Evolutionary conservation across 2,113 vertebrate genomes (phyloP).

Genomic region (Spea multiplicata): DNA sequence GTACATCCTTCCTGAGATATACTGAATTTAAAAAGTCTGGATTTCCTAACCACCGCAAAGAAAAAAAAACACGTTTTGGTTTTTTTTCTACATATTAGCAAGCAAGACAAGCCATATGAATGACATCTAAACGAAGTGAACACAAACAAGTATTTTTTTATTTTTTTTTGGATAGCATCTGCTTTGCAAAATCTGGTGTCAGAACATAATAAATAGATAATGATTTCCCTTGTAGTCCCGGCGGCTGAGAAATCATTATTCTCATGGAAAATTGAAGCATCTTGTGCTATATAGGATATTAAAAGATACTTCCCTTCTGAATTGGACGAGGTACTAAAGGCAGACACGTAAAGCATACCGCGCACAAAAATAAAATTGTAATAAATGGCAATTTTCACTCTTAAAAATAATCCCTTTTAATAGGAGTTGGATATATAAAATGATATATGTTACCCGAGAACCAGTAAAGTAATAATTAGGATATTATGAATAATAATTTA

Average conservation of each 20-base stretch:
- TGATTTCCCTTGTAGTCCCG: slow-evolving; percentile 25
- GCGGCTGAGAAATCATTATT: slow-evolving; percentile 29
- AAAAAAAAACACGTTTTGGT: neutral
- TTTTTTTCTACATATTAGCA: neutral
- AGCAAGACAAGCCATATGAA: neutral
- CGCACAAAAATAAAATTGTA: too few species aligned
- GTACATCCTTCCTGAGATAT: neutral
- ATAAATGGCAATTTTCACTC: too few species aligned
- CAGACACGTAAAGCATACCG: too few species aligned
- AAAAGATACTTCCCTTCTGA: neutral
- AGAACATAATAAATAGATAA: slow-evolving; percentile 41
- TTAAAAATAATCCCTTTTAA: too few species aligned
- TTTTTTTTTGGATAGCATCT: slow-evolving; percentile 26
- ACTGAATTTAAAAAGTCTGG: neutral
- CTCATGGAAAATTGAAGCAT: slow-evolving; percentile 22
- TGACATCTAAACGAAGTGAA: neutral
- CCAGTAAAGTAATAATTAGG: too few species aligned
- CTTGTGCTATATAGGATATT: slow-evolving; percentile 14
- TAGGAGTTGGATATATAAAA: too few species aligned
- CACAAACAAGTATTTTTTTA: neutral
- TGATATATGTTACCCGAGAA: too few species aligned
- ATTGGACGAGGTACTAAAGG: neutral
- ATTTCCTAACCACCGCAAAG: neutral
- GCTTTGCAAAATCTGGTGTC: slow-evolving; percentile 30
- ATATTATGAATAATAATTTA: too few species aligned